A percentile compares a stretch with the other conserved stretches of the same genome.
Conservation (phyloP, 1,140 invertebrate genomes). For the Drosophila biarmipes region DNA sequence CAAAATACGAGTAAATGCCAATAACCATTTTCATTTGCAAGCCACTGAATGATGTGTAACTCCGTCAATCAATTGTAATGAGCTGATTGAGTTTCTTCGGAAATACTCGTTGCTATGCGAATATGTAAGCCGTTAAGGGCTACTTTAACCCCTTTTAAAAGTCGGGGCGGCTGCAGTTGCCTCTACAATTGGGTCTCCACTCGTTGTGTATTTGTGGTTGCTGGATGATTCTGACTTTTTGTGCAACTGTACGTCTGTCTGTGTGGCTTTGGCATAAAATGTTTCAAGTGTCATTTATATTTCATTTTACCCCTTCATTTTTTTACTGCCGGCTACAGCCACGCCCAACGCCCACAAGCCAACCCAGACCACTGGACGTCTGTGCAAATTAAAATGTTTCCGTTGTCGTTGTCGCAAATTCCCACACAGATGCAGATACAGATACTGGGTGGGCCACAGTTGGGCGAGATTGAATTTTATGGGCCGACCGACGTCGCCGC, state of each 20-base stretch:
- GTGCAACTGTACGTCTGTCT: slow-evolving; percentile 60
- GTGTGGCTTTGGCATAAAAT: slow-evolving; percentile 58
- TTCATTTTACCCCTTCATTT: slow-evolving; percentile 50
- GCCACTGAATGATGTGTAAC: neutral
- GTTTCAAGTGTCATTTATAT: slow-evolving; percentile 75
- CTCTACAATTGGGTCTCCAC: slow-evolving; percentile 5
- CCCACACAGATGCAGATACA: slow-evolving; percentile 8
- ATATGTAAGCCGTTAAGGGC: slow-evolving; percentile 21
- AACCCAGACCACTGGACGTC: slow-evolving; percentile 49
- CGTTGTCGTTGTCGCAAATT: slow-evolving; percentile 53
- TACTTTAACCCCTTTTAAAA: slow-evolving; percentile 21
- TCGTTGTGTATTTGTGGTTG: slow-evolving; percentile 42
- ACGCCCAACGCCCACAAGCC: slow-evolving; percentile 21
- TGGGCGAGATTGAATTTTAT: slow-evolving; percentile 72
- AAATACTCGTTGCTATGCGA: slow-evolving; percentile 23
- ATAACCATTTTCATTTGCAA: neutral
- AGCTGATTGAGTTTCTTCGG: slow-evolving; percentile 8
- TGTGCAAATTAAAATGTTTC: slow-evolving; percentile 80
- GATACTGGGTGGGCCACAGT: slow-evolving; percentile 28
- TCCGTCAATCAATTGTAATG: slow-evolving; percentile 5
- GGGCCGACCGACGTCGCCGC: slow-evolving; percentile 28
- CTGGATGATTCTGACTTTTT: slow-evolving; percentile 60
- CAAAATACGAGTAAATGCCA: neutral
- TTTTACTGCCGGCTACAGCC: slow-evolving; percentile 24
- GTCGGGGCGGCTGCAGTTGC: slow-evolving; percentile 34